Evolutionary conservation across 2,113 vertebrate genomes (phyloP).

Genomic region (Muscicapa adusta): DNA sequence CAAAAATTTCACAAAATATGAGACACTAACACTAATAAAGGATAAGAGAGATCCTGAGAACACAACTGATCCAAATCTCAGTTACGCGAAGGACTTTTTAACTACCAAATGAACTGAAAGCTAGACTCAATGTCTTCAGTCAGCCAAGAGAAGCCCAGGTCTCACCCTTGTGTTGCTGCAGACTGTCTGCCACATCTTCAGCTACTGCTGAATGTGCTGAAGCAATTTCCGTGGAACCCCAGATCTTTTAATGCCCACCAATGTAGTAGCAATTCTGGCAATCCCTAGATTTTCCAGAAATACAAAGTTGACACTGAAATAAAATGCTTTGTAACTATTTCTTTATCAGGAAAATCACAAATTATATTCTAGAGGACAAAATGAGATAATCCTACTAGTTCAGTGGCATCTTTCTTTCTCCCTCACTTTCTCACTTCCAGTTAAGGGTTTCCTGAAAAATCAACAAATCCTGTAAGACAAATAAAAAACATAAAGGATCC

Average conservation of each 20-base stretch:
- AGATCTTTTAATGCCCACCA: not conserved
- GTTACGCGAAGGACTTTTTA: not conserved
- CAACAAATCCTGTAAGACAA: not conserved
- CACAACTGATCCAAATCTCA: not conserved
- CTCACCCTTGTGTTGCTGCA: not conserved
- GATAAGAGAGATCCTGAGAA: not conserved
- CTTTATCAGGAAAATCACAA: not conserved
- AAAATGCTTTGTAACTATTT: not conserved
- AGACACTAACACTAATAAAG: not conserved
- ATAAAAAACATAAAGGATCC: not conserved
- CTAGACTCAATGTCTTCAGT: rapidly evolving
- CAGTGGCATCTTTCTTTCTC: not conserved
- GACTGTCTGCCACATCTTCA: not conserved
- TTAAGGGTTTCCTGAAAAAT: not conserved
- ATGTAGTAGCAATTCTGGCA: not conserved
- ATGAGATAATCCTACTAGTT: not conserved
- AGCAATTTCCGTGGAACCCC: not conserved
- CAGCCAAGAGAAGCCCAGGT: not conserved
- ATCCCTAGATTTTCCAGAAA: not conserved
- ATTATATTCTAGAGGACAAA: not conserved
- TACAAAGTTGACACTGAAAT: not conserved
- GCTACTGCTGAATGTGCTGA: not conserved
- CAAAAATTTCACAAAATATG: not conserved
- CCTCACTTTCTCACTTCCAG: not conserved
- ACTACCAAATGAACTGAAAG: not conserved